Conservation (phyloP, 1,140 invertebrate species). For the Cephus cinctus region DNA sequence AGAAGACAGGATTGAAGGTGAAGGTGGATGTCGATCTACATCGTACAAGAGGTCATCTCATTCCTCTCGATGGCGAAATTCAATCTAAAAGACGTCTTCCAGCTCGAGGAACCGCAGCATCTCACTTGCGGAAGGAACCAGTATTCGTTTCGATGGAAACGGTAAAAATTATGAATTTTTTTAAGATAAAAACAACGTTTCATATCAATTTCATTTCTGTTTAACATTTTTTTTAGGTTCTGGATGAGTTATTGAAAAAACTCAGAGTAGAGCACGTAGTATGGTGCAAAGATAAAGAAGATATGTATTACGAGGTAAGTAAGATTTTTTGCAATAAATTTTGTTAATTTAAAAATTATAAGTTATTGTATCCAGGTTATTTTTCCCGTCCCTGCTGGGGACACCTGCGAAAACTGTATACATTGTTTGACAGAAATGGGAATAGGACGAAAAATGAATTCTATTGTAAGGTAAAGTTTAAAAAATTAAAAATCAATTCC, state of each 20-base stretch:
- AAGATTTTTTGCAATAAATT: no score
- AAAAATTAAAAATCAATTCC: not conserved
- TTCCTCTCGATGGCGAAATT: slow-evolving; percentile 29
- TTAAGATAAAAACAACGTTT: slow-evolving; percentile 2
- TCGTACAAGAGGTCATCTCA: slow-evolving; percentile 32
- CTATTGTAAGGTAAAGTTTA: slow-evolving; percentile 65
- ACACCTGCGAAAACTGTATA: slow-evolving; percentile 68
- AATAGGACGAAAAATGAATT: slow-evolving; percentile 68
- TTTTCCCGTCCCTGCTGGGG: slow-evolving; percentile 67
- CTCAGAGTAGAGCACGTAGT: slow-evolving; percentile 68
- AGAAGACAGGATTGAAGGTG: slow-evolving; percentile 12
- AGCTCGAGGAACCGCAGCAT: slow-evolving; percentile 2
- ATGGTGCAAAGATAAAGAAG: slow-evolving; percentile 66
- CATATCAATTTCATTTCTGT: no score
- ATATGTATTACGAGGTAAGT: slow-evolving; percentile 61
- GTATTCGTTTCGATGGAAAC: slow-evolving; percentile 52
- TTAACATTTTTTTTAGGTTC: slow-evolving; percentile 50
- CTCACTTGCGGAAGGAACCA: slow-evolving; percentile 19
- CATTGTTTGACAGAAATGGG: slow-evolving; percentile 70
- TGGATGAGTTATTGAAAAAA: slow-evolving; percentile 65
- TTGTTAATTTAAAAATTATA: no score
- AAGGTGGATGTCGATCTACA: slow-evolving; percentile 32
- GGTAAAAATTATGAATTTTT: slow-evolving; percentile 19
- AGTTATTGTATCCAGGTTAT: slow-evolving; percentile 65
- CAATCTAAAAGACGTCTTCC: not conserved